These are phyloP conservation scores for Centruroides sculpturatus DNA, from an alignment of 1,140 invertebrate species.

Conservation along the genomic window DNA sequence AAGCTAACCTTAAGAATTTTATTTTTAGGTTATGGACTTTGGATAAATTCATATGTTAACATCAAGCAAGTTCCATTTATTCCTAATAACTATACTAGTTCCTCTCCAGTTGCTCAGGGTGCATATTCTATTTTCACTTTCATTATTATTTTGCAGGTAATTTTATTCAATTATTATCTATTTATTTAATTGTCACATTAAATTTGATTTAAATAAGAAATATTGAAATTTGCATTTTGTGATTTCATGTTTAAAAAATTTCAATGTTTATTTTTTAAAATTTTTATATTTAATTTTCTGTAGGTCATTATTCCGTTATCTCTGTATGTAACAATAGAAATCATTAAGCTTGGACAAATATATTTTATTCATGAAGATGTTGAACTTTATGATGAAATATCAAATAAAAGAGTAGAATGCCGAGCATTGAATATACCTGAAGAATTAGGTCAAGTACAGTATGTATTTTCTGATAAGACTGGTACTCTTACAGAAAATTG, in stretches of 20 bases:
- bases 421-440: conserved; percentile 93
- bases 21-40: conserved; percentile 53
- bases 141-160: conserved; percentile 81
- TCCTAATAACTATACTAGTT: conserved; percentile 23
- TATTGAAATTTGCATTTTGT: too few species aligned
- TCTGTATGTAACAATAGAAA: conserved; percentile 90
- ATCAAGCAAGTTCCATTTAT: conserved; percentile 32
- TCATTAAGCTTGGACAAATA: conserved; percentile 90
- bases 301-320: conserved; percentile 94
- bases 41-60: conserved; percentile 45
- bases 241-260: too few species aligned
- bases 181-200: too few species aligned
- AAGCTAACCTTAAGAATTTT: not conserved
- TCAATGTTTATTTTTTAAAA: too few species aligned
- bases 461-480: conserved; percentile 95
- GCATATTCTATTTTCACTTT: conserved; percentile 83
- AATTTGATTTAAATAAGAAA: too few species aligned
- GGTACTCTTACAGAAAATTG: conserved; percentile 95
- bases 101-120: conserved; percentile 46
- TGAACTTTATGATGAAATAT: conserved; percentile 65
- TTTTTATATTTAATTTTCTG: conserved; percentile 1
- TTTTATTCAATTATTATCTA: not conserved
- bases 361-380: conserved; percentile 87
- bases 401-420: conserved; percentile 79
- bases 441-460: conserved; percentile 89